Base-by-base conservation (phyloP, 2,888 invertebrate genomes). In the Oligia latruncula region DNA sequence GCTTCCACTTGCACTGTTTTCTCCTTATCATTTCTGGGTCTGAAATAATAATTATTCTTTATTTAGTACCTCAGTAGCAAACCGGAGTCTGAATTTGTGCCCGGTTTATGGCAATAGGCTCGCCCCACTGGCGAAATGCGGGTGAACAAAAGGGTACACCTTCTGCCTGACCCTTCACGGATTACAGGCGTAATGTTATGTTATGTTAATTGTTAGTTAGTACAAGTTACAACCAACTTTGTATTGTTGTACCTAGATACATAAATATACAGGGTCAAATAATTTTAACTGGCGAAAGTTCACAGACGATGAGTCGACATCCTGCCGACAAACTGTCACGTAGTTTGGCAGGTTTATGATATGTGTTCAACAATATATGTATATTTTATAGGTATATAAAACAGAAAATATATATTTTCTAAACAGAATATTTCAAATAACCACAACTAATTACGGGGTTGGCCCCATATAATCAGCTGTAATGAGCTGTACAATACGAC, bases 1-100 rank as follows among this genome's bases (percentile, higher is more conserved):
- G 98, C 94, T 84, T 97, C 94, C 1, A 98, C 98, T 74, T 97
- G 92, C 66, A 97, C 93, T 20, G 88, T 90, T 88, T 94, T 95
- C 5, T 91, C 91, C 0, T 90, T 88, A 67, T 97, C 90, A 68
- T 85, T 92, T 78, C 88, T 93, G 20, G 90, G 86, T 78, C 96
- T 96, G 84, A 20, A 88, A 84, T 15, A 75, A 80, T 55, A 17
- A 75, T 46, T 17, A 46, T 9, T 15, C 0, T 60, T 40, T 29
- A 60, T 2, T 40, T 40, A 55, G 9, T 35, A 29, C 20, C n/a
- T 65, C 35, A 64, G 1, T 40, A 35, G 35, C 9, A 65, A 20
- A 11, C 35, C 20, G 17, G 17, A 9, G 8, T 64, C 35, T 64
- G 35, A 0, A 35, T 20, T 35, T 35, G 9, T 65, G 3, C 9